These are phyloP conservation scores for Sphyrna mokarran DNA, from an alignment of 2,113 vertebrate genomes.

Conservation along the genomic window DNA sequence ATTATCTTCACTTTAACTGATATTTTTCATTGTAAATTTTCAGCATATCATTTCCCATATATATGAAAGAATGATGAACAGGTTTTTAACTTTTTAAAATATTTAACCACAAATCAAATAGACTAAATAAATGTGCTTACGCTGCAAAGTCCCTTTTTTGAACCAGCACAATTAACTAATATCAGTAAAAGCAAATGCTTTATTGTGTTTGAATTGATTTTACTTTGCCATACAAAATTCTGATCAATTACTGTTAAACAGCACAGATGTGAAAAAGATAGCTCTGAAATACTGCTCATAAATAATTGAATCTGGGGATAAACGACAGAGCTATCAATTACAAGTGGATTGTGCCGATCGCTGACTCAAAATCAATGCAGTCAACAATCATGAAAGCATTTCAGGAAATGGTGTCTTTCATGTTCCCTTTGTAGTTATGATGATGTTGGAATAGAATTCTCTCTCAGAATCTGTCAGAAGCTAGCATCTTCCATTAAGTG, in stretches of 20 bases:
- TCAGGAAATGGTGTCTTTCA: not conserved
- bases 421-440: not conserved
- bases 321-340: conserved; percentile 14
- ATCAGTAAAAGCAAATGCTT: not conserved
- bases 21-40: not conserved
- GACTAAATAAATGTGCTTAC: not conserved
- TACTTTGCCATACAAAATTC: not conserved
- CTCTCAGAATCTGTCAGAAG: not conserved
- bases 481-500: not conserved
- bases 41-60: not conserved
- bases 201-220: not conserved
- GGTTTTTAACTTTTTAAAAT: not conserved
- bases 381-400: conserved; percentile 27
- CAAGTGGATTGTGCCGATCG: not conserved
- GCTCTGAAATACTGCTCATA: not conserved
- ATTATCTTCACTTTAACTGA: not conserved
- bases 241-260: not conserved
- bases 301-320: conserved; percentile 19
- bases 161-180: not conserved
- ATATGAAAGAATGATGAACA: not conserved
- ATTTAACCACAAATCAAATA: not conserved
- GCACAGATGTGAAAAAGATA: conserved; percentile 1
- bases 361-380: not conserved
- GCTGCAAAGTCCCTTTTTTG: not conserved
- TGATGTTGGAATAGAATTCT: not conserved